Conservation (phyloP, 1,140 invertebrate genomes). For the Ceratosolen fusciceps region DNA sequence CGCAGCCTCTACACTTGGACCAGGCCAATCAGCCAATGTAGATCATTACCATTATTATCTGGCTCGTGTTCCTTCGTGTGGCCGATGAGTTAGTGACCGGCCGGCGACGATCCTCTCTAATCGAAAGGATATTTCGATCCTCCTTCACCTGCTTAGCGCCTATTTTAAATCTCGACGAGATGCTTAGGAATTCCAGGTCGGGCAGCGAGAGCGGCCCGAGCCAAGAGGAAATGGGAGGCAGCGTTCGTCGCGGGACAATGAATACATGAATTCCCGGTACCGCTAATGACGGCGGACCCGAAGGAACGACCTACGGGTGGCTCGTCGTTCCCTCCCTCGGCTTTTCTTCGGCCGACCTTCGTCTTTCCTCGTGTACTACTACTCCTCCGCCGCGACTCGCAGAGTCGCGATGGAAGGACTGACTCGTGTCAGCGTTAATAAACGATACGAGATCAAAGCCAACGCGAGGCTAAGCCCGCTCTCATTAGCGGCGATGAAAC, state of each 20-base stretch:
- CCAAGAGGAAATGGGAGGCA: not conserved
- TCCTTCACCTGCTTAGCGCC: no score
- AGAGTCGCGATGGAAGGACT: no score
- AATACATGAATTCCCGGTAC: not conserved
- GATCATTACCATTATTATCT: no score
- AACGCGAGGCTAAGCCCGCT: slow-evolving; percentile 16
- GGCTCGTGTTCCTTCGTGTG: no score
- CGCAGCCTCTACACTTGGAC: no score
- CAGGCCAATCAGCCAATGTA: no score
- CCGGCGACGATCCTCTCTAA: no score
- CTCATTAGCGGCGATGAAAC: slow-evolving; percentile 57
- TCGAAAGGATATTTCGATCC: no score
- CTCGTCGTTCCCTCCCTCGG: not conserved
- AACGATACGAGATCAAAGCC: slow-evolving; percentile 58
- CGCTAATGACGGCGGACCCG: not conserved
- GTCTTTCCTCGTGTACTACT: not conserved
- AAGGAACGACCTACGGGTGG: slow-evolving; percentile 1
- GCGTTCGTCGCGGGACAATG: not conserved
- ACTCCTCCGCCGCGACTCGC: slow-evolving; percentile 42
- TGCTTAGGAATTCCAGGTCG: not conserved
- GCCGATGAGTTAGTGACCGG: no score
- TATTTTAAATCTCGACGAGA: no score
- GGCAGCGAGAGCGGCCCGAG: not conserved
- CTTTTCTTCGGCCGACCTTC: not conserved
- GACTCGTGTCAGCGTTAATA: slow-evolving; percentile 61